Evolutionary conservation across 2,113 vertebrate species (phyloP).

Genomic region (Caranx melampygus): DNA sequence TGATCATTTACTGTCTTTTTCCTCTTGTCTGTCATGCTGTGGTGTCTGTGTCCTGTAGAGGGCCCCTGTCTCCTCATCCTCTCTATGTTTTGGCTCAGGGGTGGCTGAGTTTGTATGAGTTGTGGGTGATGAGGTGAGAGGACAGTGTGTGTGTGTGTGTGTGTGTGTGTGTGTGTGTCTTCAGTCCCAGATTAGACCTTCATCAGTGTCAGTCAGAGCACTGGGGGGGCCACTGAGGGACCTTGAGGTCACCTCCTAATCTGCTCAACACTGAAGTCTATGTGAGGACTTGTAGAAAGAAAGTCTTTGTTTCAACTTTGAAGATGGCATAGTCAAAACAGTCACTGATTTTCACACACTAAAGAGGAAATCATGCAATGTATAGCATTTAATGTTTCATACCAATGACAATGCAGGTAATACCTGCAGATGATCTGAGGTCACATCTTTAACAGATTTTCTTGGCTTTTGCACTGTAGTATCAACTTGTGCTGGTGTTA

Average conservation of each 20-base stretch:
- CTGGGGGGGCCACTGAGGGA: slow-evolving; percentile 37
- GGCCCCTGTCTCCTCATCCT: slow-evolving; percentile 64
- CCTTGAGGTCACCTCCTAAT: slow-evolving; percentile 68
- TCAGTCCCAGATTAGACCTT: slow-evolving; percentile 69
- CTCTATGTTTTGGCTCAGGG: slow-evolving; percentile 74
- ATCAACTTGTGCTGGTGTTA: not conserved
- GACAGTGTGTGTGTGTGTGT: slow-evolving; percentile 36
- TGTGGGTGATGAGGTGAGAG: slow-evolving; percentile 29
- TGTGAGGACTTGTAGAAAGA: slow-evolving; percentile 49
- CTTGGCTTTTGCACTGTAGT: not conserved
- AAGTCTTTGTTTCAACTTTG: slow-evolving; percentile 54
- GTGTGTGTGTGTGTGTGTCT: slow-evolving; percentile 24
- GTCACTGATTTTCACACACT: not conserved
- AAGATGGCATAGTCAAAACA: not conserved
- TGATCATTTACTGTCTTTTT: not conserved
- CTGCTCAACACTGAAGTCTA: slow-evolving; percentile 54
- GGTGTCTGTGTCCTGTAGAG: slow-evolving; percentile 58
- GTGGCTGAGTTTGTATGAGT: slow-evolving; percentile 34
- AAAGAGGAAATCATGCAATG: not conserved
- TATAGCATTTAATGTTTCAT: not conserved
- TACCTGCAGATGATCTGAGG: slow-evolving; percentile 12
- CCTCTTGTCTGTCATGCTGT: slow-evolving; percentile 29
- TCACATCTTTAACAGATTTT: not conserved
- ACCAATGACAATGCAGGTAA: not conserved
- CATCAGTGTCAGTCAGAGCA: slow-evolving; percentile 55